Conservation (phyloP, 37 sponge, comb jelly and placozoan species). For the Bolinopsis microptera region DNA sequence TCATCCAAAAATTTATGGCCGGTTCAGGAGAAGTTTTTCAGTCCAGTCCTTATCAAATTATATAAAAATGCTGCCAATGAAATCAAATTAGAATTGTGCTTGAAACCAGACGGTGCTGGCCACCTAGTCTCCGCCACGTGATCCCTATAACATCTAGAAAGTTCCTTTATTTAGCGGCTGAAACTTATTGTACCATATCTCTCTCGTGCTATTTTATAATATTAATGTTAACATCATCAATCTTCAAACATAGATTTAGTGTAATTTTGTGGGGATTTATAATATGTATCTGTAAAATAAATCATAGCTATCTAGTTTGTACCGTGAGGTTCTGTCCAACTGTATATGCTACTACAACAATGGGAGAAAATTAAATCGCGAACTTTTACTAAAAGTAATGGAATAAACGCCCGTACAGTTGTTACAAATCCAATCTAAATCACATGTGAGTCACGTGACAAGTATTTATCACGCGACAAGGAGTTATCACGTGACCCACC, state of each 20-base stretch:
- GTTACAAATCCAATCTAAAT: not conserved
- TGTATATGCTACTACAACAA: not conserved
- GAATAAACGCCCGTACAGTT: not conserved
- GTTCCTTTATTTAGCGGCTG: not conserved
- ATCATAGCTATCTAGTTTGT: not conserved
- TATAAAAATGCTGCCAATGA: not conserved
- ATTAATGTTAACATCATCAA: not conserved
- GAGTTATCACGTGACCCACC: not conserved
- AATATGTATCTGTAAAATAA: slow-evolving; percentile 39
- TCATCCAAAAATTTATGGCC: not conserved
- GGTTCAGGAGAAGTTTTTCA: not conserved
- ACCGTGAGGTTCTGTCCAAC: not conserved
- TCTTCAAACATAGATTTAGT: not conserved
- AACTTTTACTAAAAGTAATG: slow-evolving; percentile 65
- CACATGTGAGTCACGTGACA: not conserved
- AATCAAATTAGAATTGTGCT: not conserved
- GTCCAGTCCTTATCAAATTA: not conserved
- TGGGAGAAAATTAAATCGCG: slow-evolving; percentile 31
- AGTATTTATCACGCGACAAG: not conserved
- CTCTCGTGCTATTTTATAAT: not conserved
- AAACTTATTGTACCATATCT: not conserved
- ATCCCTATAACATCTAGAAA: too few relatives aligned
- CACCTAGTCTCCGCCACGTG: too few relatives aligned
- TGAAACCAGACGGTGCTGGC: not conserved
- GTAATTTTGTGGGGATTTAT: too few relatives aligned